These are phyloP conservation scores for Cyclina sinensis DNA, from an alignment of 1,140 invertebrate genomes.

Conservation along the genomic window DNA sequence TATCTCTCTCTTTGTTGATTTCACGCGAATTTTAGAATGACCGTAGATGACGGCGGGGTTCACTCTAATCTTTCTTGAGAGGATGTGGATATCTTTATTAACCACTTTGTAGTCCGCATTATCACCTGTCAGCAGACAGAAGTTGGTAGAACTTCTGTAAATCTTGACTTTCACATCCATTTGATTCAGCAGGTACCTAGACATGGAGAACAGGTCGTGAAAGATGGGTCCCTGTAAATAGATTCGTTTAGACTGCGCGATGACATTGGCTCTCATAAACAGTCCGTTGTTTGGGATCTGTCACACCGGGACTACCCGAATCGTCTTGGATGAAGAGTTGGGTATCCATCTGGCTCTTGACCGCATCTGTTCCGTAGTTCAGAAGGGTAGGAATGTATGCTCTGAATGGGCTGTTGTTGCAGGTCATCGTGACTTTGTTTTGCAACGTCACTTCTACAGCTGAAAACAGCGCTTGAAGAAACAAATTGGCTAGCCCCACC, in stretches of 20 bases:
- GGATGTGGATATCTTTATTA: conserved; percentile 31
- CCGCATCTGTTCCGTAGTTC: conserved; percentile 28
- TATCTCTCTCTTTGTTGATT: conserved; percentile 42
- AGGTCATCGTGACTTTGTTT: conserved; percentile 27
- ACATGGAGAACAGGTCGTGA: conserved; percentile 41
- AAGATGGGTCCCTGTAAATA: conserved; percentile 42
- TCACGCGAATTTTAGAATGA: conserved; percentile 33
- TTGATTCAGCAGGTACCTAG: conserved; percentile 36
- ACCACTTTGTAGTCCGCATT: background rate
- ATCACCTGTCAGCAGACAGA: conserved; percentile 20
- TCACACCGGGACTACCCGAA: background rate
- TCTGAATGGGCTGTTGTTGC: conserved; percentile 45
- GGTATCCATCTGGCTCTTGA: conserved; percentile 2
- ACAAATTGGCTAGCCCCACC: background rate
- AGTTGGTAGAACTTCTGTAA: conserved; percentile 6
- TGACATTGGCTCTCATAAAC: background rate
- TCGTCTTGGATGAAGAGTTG: conserved; percentile 42
- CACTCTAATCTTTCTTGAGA: conserved; percentile 3
- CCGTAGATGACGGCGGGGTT: conserved; percentile 48
- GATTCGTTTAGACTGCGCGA: background rate
- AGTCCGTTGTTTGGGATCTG: conserved; percentile 40
- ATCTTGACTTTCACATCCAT: conserved; percentile 41
- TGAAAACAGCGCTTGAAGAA: conserved; percentile 35
- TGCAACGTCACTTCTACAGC: conserved; percentile 11
- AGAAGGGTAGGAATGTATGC: conserved; percentile 21